Evolutionary conservation across 2,888 invertebrate genomes (phyloP).

Genomic region (Cetonia aurata): DNA sequence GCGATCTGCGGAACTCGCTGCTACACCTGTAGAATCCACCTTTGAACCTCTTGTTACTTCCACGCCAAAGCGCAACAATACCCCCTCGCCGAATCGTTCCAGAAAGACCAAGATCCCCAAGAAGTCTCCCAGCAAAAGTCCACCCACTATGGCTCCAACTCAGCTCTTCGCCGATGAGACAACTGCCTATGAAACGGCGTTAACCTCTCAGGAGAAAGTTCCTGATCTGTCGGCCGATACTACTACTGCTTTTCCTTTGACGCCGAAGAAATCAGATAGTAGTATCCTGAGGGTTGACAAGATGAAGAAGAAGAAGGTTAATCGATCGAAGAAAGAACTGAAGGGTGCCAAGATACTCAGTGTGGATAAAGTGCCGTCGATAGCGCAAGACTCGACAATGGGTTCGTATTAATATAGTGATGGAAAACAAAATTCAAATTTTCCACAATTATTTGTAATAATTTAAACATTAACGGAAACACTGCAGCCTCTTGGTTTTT

Average conservation of each 20-base stretch:
- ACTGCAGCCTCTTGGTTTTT: too few relatives aligned
- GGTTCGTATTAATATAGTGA: too few relatives aligned
- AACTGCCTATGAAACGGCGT: too few relatives aligned
- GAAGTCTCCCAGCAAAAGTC: background rate
- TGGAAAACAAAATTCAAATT: too few relatives aligned
- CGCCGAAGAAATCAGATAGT: background rate
- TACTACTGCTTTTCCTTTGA: background rate
- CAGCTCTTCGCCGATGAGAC: background rate
- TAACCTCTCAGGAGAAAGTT: too few relatives aligned
- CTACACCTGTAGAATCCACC: background rate
- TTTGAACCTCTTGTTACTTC: background rate
- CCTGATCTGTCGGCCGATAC: background rate
- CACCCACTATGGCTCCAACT: background rate
- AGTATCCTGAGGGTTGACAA: background rate
- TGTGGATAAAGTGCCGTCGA: background rate
- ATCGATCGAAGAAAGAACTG: slow-evolving; percentile 4
- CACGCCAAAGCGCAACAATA: background rate
- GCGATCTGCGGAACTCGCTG: background rate
- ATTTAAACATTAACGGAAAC: too few relatives aligned
- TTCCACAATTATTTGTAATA: too few relatives aligned
- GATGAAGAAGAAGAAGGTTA: slow-evolving; percentile 24
- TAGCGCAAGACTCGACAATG: too few relatives aligned
- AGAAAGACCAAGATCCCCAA: background rate
- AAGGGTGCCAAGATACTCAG: background rate
- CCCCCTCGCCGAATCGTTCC: background rate